A percentile compares a stretch with the other conserved stretches of the same genome.
Evolutionary conservation across 92 coral and sea anemone genomes (phyloP).

Genomic region (Desmophyllum pertusum): DNA sequence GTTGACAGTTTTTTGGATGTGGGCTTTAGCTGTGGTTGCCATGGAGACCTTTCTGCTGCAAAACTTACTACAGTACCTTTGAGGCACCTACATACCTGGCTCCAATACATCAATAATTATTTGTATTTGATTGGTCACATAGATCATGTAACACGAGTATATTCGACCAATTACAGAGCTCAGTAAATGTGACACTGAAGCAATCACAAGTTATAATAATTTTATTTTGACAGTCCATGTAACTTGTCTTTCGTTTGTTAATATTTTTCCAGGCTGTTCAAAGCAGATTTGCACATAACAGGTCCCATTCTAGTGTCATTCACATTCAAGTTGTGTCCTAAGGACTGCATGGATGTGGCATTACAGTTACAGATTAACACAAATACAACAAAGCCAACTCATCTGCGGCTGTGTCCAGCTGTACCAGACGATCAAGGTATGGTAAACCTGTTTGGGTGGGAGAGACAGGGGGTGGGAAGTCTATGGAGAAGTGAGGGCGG

Average conservation of each 20-base stretch:
- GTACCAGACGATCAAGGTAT: constrained; percentile 53
- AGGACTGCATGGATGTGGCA: constrained; percentile 68
- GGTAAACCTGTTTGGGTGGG: background rate
- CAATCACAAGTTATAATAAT: background rate
- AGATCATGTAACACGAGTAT: background rate
- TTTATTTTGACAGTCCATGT: background rate
- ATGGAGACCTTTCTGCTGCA: too few relatives aligned
- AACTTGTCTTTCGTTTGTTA: background rate
- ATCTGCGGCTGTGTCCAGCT: constrained; percentile 79
- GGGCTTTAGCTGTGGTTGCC: too few relatives aligned
- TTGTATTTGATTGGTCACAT: background rate
- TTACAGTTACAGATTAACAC: constrained; percentile 85
- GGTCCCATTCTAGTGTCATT: constrained; percentile 82
- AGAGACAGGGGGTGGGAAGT: background rate
- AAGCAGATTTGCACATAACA: constrained; percentile 61
- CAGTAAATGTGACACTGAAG: background rate
- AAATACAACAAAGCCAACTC: constrained; percentile 91
- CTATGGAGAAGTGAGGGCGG: too few relatives aligned
- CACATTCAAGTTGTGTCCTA: constrained; percentile 72
- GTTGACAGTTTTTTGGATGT: too few relatives aligned
- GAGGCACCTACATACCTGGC: too few relatives aligned
- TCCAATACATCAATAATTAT: too few relatives aligned
- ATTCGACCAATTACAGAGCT: background rate
- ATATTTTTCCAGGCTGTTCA: constrained; percentile 70
- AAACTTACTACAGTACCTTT: too few relatives aligned